Base-by-base conservation (phyloP, 1,140 invertebrate species). In the Marisa cornuarietis region DNA sequence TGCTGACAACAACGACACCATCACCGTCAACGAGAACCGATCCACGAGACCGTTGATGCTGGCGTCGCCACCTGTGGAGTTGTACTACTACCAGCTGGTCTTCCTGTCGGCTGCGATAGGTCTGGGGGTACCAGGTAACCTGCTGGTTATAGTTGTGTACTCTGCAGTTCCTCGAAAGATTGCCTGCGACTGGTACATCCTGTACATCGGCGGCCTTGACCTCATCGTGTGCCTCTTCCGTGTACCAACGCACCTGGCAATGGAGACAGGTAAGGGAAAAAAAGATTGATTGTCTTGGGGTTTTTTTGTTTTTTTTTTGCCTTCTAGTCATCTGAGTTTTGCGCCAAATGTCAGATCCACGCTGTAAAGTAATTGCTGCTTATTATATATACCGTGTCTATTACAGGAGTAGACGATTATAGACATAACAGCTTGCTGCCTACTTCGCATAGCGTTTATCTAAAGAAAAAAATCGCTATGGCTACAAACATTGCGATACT, bases 121-220 rank as follows among this genome's bases (percentile, higher is more conserved):
- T n/a, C n/a, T 77, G 6, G 75, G 75, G 14, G 75, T 77, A 42
- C 75, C 75, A 3, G 75, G 75, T 10, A 77, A 77, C 75, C 18
- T 51, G 22, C 49, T 77, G 62, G 63, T 77, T 31, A 16, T 68
- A 5, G 24, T 13, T 14, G 75, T 65, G 20, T 77, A 77, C 51
- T 20, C 75, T 7, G 26, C 49, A 14, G 31, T 77, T 18, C 65
- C 22, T 24, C n/a, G 42, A 65, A 77, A 77, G 75, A 52, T 49
- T 8, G 68, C 62, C 65, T 68, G 75, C 65, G 75, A 77, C 49
- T 77, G 75, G 75, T 77, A 77, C 75, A 68, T 77, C 65, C 31
- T 77, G 42, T 65, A 77, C 63, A 68, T 77, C 75, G 75, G 62
- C n/a, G 42, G 65, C 14, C 75, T 77, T 22, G 75, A 77, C 75